Conservation (phyloP, 2,888 invertebrate genomes). For the Lysandra coridon region DNA sequence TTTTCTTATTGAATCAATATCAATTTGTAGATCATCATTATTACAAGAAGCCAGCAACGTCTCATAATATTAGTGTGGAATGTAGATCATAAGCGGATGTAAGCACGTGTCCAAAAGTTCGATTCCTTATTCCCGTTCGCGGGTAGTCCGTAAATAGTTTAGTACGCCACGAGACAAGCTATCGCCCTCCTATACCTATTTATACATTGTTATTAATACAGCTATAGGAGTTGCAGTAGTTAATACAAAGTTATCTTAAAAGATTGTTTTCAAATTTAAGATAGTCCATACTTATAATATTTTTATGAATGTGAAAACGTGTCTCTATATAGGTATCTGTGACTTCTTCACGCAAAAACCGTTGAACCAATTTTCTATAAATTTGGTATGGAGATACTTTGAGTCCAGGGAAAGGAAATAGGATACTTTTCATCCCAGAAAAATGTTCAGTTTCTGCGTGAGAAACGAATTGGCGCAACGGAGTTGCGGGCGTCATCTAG, state of each 20-base stretch:
- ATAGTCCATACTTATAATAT: neutral
- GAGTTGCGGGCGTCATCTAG: too few species aligned
- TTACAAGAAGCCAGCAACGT: neutral
- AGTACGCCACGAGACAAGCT: constrained; percentile 68
- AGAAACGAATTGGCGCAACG: too few species aligned
- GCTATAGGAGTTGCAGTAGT: neutral
- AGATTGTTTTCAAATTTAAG: neutral
- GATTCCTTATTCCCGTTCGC: constrained; percentile 42
- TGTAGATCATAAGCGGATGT: neutral
- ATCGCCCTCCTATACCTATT: constrained; percentile 72
- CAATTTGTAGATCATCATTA: neutral
- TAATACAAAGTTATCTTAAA: neutral
- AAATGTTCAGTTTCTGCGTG: too few species aligned
- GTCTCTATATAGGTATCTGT: too few species aligned
- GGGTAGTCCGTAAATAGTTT: constrained; percentile 67
- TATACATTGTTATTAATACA: constrained; percentile 48
- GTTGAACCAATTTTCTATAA: too few species aligned
- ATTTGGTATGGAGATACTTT: too few species aligned
- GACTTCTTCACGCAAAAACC: too few species aligned
- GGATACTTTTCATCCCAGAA: too few species aligned
- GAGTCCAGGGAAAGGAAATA: too few species aligned
- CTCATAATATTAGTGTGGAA: neutral
- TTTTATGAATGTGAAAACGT: too few species aligned
- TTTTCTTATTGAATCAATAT: neutral
- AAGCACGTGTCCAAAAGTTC: constrained; percentile 13